A percentile compares a stretch with the other conserved stretches of the same genome.
These are phyloP conservation scores for Sphecodes monilicornis DNA, from an alignment of 2,888 invertebrate species.

Conservation along the genomic window DNA sequence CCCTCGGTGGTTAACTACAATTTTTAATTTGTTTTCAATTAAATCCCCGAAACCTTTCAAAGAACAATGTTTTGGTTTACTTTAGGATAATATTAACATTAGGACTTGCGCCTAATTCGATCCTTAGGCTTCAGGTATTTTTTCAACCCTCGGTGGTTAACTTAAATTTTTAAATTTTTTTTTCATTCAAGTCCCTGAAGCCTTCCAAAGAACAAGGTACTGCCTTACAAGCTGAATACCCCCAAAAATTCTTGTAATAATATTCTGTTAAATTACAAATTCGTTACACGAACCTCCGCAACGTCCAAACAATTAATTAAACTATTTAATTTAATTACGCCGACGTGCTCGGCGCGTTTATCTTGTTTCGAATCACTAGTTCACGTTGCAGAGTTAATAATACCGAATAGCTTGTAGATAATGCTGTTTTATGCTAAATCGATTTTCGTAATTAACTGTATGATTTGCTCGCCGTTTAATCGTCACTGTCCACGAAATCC, in stretches of 20 bases:
- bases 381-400: neutral
- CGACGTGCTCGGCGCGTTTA: neutral
- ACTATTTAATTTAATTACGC: neutral
- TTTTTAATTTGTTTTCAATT: neutral
- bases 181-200: too few relatives aligned
- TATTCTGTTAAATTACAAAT: neutral
- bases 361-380: neutral
- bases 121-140: too few relatives aligned
- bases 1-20: neutral
- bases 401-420: neutral
- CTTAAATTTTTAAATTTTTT: too few relatives aligned
- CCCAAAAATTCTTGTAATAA: neutral
- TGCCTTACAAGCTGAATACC: neutral
- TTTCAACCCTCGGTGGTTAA: too few relatives aligned
- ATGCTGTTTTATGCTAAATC: constrained; percentile 9
- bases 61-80: too few relatives aligned
- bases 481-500: neutral
- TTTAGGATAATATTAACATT: too few relatives aligned
- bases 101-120: too few relatives aligned
- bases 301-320: neutral
- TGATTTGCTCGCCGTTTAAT: neutral
- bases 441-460: constrained; percentile 8
- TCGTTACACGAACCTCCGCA: neutral
- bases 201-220: too few relatives aligned
- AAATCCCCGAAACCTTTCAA: neutral